A percentile compares a stretch with the other conserved stretches of the same genome.
Evolutionary conservation across 2,888 invertebrate genomes (phyloP).

Genomic region (Chaetogeoica ovagalla): DNA sequence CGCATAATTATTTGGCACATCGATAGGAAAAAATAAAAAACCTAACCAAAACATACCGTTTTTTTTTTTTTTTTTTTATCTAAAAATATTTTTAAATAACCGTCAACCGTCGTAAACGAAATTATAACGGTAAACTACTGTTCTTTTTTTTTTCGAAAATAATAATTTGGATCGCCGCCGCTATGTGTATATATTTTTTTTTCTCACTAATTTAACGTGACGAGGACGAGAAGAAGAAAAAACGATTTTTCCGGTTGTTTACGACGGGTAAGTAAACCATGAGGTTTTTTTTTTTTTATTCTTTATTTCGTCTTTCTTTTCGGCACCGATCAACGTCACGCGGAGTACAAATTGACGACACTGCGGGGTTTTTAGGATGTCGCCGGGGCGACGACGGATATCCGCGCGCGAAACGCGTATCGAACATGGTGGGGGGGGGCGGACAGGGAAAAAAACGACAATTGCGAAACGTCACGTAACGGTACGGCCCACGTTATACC

Average conservation of each 20-base stretch:
- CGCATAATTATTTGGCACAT: no score
- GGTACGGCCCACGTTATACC: no score
- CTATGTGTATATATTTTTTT: no score
- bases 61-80: background rate
- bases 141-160: background rate
- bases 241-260: background rate
- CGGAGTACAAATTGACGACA: background rate
- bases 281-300: background rate
- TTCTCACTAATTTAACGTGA: background rate
- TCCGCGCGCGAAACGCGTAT: no score
- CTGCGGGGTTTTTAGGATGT: no score
- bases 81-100: constrained; percentile 5
- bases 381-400: no score
- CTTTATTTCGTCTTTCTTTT: no score
- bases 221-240: background rate
- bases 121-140: background rate
- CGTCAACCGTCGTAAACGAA: background rate
- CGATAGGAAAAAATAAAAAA: background rate
- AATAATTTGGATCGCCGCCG: background rate
- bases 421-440: no score
- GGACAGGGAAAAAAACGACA: no score
- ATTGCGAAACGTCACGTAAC: no score
- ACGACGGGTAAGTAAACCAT: background rate
- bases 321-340: background rate
- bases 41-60: background rate